Evolutionary conservation across 2,797 vertebrate species (phyloP), one percentile per base, ranked within the genome.

Genomic region (Enteromius treurensis): DNA sequence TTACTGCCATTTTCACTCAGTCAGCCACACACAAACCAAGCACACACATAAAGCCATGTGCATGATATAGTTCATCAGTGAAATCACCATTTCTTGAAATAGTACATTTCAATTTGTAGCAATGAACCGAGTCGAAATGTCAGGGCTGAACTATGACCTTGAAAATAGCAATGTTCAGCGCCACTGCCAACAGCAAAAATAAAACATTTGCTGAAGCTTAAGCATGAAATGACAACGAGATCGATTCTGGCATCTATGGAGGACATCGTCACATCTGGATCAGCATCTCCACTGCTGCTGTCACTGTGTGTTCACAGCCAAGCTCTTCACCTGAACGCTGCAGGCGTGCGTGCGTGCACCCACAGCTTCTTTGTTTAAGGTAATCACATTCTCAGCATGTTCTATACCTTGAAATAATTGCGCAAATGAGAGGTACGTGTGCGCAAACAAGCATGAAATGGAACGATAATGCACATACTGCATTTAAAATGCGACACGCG

Each of bases 321-420:
- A 37, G 62, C 15, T 5, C 80, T 73, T 86, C 87, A 94, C 91
- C 91, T 93, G 91, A 73, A 86, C 85, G 79, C 80, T 89, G 90
- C 88, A 88, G n/a, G 65, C 29, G n/a, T 81, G 74, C 81, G 23
- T 53, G 84, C 53, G 77, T 3, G 45, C 85, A 88, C 73, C 84
- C 84, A 80, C 80, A 69, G 89, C 80, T 93, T 88, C 92, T 94
- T 95, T 94, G 93, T 95, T 91, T 89, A 89, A 89, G 87, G 82
- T 55, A 82, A 91, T 91, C 92, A 93, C 87, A 58, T 91, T 92
- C 90, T 83, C 87, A 88, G 90, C 85, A 84, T 86, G 88, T 84
- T 81, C 83, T 19, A 78, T 77, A 88, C 84, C 86, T 89, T 91
- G 90, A 91, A 89, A 83, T 87, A 91, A 86, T 80, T 3, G 10